Conservation (phyloP, 2,888 invertebrate species). For the Sympetrum striolatum region DNA sequence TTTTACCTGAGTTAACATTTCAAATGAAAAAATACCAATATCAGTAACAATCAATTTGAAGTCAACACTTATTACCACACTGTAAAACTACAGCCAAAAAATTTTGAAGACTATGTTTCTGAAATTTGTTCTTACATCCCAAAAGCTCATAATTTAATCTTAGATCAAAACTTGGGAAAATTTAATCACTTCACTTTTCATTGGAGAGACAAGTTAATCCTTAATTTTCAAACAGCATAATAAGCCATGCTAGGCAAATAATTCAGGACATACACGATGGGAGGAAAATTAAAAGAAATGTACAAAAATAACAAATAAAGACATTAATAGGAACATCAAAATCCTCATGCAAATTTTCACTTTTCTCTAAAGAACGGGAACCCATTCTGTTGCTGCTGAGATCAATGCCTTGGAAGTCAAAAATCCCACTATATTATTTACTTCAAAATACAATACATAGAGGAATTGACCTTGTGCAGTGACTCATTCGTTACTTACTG, state of each 20-base stretch:
- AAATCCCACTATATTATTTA: not conserved
- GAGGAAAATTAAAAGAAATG: not conserved
- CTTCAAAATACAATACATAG: not conserved
- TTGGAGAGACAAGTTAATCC: not conserved
- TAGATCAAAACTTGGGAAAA: not conserved
- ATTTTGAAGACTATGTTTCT: not conserved
- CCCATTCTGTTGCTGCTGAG: not conserved
- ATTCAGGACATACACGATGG: not conserved
- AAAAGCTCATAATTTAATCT: not conserved
- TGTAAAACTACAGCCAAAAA: not conserved
- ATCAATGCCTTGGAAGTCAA: slow-evolving; percentile 6
- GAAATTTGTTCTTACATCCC: not conserved
- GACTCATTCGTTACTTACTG: slow-evolving; percentile 17
- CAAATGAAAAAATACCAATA: not conserved
- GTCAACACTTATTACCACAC: not conserved
- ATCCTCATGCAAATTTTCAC: not conserved
- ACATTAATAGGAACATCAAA: slow-evolving; percentile 30
- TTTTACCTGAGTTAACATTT: not conserved
- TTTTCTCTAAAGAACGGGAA: not conserved
- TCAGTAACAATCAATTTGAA: not conserved
- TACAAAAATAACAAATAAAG: slow-evolving; percentile 6
- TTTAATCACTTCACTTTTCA: not conserved
- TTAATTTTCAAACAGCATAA: not conserved
- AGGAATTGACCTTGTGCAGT: not conserved
- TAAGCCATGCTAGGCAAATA: not conserved